A percentile compares a stretch with the other conserved stretches of the same genome.
These are phyloP conservation scores for Pteruthius melanotis DNA, from an alignment of 2,113 vertebrate genomes.

Conservation along the genomic window DNA sequence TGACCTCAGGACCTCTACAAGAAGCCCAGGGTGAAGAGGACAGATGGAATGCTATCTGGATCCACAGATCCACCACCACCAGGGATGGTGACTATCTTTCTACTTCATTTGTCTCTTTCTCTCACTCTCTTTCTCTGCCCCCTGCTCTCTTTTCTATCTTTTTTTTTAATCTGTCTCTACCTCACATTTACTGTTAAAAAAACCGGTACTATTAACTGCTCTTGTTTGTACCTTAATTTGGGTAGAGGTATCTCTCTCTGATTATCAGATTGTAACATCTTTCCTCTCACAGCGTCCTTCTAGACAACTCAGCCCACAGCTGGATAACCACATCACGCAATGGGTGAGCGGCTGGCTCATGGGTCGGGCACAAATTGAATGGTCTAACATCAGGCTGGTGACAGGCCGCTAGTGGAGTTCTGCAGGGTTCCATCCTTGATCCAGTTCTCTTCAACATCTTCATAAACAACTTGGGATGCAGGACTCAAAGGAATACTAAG, in stretches of 20 bases:
- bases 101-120: not conserved
- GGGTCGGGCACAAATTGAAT: not conserved
- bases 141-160: not conserved
- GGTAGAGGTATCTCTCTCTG: not conserved
- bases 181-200: not conserved
- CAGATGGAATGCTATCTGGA: accelerated
- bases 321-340: not conserved
- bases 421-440: not conserved
- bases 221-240: not conserved
- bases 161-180: not conserved
- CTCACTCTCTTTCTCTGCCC: not conserved
- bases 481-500: not conserved
- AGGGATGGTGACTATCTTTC: not conserved
- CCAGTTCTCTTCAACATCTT: not conserved
- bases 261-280: not conserved
- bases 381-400: not conserved
- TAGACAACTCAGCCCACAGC: not conserved
- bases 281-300: not conserved
- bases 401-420: accelerated
- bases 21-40: not conserved
- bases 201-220: not conserved
- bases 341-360: accelerated
- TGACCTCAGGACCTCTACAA: not conserved
- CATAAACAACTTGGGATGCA: not conserved
- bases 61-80: too few species aligned